Evolutionary conservation across 2,113 vertebrate species (phyloP), one percentile per base, ranked within the genome.

Genomic region (Notarius quadriscutis): DNA sequence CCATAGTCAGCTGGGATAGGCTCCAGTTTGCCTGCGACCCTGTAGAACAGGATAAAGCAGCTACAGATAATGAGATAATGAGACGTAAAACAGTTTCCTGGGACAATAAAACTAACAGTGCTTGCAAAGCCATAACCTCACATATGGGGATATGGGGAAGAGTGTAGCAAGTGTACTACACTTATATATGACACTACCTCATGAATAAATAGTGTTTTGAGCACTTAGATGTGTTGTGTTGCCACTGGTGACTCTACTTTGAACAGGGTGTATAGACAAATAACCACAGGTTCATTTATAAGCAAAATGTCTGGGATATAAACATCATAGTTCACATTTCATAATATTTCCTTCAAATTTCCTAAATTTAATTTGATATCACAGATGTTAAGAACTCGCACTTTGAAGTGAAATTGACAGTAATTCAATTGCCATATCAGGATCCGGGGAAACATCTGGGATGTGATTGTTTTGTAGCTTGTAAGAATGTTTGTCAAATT

Each of bases 121-220:
- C 89, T 91, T 88, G 87, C 88, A 91, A 92, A 90, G 86, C 2
- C 84, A 20, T 92, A 85, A 93, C 88, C 87, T 93, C 92, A 91
- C 87, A 67, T 74, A 86, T 53, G 65, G 25, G 74, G 50, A 78
- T 87, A 88, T 88, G 91, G 90, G 89, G 80, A 57, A 72, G 65
- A 86, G 87, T 79, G 17, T 78, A 77, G 14, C 58, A 53, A 89
- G 78, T 62, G 84, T 51, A 87, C 69, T 55, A 80, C 48, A 85
- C 50, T 51, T 62, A 84, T 55, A 74, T 74, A 7, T 20, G 60
- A 22, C 55, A 63, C 57, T 78, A 85, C 50, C 72, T 84, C 63
- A 67, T 83, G 83, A 48, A 84, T 67, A 60, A 87, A 62, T 69
- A 82, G 10, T 79, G 27, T 85, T 84, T 83, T 78, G 63, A 82